Evolutionary conservation across 2,113 vertebrate genomes (phyloP).

Genomic region (Bubo blakistoni): DNA sequence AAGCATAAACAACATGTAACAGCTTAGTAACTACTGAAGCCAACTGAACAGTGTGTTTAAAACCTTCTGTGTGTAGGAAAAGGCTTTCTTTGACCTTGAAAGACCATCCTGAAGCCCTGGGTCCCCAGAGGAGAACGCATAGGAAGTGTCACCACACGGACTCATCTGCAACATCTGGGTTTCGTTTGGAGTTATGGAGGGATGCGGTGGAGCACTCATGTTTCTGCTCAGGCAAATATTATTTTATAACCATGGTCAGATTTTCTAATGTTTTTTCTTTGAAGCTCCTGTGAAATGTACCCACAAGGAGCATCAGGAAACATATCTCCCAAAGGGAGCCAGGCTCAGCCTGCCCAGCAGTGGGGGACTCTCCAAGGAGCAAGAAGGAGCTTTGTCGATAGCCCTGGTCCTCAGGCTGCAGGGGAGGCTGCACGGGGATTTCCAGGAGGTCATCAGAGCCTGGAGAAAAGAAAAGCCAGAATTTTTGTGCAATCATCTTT

Average conservation of each 20-base stretch:
- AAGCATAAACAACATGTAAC: conserved; percentile 18
- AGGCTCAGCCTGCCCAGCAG: not conserved
- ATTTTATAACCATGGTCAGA: not conserved
- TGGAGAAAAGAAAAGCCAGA: not conserved
- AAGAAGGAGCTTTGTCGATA: not conserved
- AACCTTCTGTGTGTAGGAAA: not conserved
- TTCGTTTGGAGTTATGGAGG: not conserved
- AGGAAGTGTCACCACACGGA: rapidly evolving
- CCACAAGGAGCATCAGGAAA: not conserved
- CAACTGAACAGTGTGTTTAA: rapidly evolving
- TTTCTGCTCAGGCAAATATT: not conserved
- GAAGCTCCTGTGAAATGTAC: not conserved
- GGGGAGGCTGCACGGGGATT: rapidly evolving
- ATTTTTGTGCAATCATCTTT: not conserved
- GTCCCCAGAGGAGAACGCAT: not conserved
- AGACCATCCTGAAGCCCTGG: not conserved
- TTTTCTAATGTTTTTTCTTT: not conserved
- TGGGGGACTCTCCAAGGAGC: not conserved
- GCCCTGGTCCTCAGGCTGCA: not conserved
- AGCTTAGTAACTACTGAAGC: not conserved
- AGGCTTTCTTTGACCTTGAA: not conserved
- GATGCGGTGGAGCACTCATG: rapidly evolving
- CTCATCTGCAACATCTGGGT: not conserved
- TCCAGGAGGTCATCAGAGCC: not conserved
- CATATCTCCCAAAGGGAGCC: not conserved